These are phyloP conservation scores for Limosa lapponica DNA, from an alignment of 2,797 vertebrate species.

Conservation along the genomic window DNA sequence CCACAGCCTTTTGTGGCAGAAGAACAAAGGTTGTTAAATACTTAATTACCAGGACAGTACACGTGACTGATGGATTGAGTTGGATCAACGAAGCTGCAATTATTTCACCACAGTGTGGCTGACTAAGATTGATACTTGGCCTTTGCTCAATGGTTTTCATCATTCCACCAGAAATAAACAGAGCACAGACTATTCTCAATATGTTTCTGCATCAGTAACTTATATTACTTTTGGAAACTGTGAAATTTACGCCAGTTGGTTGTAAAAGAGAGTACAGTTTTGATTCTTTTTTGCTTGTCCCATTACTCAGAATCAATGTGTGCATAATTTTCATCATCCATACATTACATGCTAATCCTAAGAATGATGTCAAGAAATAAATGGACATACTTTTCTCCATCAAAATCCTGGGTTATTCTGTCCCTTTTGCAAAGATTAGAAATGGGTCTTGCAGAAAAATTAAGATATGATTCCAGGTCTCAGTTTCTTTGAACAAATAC, in stretches of 20 bases:
- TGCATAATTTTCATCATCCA: neutral
- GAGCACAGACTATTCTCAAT: neutral
- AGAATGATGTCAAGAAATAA: neutral
- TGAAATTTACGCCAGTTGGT: neutral
- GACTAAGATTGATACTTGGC: neutral
- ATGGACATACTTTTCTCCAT: neutral
- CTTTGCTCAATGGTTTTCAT: slow-evolving; percentile 11
- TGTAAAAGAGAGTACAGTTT: neutral
- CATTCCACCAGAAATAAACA: slow-evolving; percentile 30
- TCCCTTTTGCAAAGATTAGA: neutral
- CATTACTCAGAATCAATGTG: neutral
- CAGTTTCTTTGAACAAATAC: neutral
- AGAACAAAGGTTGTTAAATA: neutral
- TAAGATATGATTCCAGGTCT: neutral
- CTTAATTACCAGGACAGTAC: slow-evolving; percentile 17
- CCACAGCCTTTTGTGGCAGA: neutral
- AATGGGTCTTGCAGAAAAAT: neutral
- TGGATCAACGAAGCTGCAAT: neutral
- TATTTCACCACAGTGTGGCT: neutral
- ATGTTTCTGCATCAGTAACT: slow-evolving; percentile 13
- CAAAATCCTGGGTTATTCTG: neutral
- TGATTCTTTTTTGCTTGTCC: neutral
- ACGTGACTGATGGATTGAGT: neutral
- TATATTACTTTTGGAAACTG: slow-evolving; percentile 30
- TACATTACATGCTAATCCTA: accelerated